These are phyloP conservation scores for Drosophila chauvacae DNA, from an alignment of 1,140 invertebrate genomes.

Conservation along the genomic window DNA sequence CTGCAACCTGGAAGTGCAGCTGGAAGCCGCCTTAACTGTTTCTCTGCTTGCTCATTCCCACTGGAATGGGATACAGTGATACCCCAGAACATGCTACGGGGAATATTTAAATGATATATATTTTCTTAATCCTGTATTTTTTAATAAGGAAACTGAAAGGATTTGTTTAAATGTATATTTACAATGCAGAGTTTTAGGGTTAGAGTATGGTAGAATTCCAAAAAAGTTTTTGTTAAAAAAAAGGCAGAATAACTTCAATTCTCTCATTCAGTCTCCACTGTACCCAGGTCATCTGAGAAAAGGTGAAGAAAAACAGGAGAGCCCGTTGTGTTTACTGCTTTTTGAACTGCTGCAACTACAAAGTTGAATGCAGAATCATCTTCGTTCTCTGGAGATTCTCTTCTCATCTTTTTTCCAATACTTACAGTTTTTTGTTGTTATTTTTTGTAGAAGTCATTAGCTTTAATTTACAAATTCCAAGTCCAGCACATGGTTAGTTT, in stretches of 20 bases:
- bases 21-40: slow-evolving; percentile 72
- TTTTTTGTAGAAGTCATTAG: slow-evolving; percentile 82
- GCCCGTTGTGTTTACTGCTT: slow-evolving; percentile 73
- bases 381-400: slow-evolving; percentile 36
- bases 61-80: slow-evolving; percentile 33
- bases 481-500: slow-evolving; percentile 49
- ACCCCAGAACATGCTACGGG: too few relatives aligned
- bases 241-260: too few relatives aligned
- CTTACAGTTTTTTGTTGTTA: slow-evolving; percentile 18
- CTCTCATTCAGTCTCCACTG: background rate
- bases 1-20: slow-evolving; percentile 51
- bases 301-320: slow-evolving; percentile 38
- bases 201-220: background rate
- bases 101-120: background rate
- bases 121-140: background rate
- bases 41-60: slow-evolving; percentile 45
- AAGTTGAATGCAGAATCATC: slow-evolving; percentile 32
- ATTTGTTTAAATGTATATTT: background rate
- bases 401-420: slow-evolving; percentile 19
- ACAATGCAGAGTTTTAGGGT: too few relatives aligned
- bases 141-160: background rate
- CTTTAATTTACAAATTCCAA: slow-evolving; percentile 74
- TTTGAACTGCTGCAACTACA: slow-evolving; percentile 57
- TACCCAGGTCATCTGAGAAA: slow-evolving; percentile 1
- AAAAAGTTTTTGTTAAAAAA: background rate